Conservation (phyloP, 1,140 invertebrate genomes). For the Cyphomyrmex costatus region DNA sequence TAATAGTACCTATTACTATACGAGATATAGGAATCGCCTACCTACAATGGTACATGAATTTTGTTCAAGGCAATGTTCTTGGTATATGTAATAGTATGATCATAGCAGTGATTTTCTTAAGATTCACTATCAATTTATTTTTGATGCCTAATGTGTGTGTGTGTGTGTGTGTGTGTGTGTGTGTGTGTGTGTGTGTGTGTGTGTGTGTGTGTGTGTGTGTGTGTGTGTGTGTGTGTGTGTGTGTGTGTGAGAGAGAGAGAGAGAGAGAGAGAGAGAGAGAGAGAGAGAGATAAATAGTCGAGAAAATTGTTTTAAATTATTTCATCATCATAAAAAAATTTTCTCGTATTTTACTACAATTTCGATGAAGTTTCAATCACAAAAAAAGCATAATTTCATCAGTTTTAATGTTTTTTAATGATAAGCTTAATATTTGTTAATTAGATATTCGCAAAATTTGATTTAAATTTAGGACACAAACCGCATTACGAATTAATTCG, state of each 20-base stretch:
- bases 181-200: too few species aligned
- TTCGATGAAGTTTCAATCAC: conserved; percentile 50
- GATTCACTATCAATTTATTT: too few species aligned
- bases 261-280: background rate
- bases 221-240: too few species aligned
- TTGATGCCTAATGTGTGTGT: too few species aligned
- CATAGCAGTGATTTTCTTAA: too few species aligned
- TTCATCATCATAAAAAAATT: conserved; percentile 22
- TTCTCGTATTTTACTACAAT: conserved; percentile 38
- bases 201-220: too few species aligned
- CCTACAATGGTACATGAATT: too few species aligned
- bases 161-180: too few species aligned
- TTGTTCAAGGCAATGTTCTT: too few species aligned
- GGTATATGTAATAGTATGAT: too few species aligned
- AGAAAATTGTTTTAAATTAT: conserved; percentile 26
- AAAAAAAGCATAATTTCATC: conserved; percentile 25
- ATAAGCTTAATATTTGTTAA: conserved; percentile 10
- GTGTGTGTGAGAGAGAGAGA: background rate
- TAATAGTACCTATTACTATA: too few species aligned
- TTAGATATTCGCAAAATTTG: background rate
- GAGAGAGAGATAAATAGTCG: background rate
- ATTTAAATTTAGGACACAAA: background rate
- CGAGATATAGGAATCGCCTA: too few species aligned
- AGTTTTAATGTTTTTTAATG: conserved; percentile 35
- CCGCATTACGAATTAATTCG: conserved; percentile 3